Evolutionary conservation across 1,140 invertebrate species (phyloP).

Genomic region (Augochlora pura): DNA sequence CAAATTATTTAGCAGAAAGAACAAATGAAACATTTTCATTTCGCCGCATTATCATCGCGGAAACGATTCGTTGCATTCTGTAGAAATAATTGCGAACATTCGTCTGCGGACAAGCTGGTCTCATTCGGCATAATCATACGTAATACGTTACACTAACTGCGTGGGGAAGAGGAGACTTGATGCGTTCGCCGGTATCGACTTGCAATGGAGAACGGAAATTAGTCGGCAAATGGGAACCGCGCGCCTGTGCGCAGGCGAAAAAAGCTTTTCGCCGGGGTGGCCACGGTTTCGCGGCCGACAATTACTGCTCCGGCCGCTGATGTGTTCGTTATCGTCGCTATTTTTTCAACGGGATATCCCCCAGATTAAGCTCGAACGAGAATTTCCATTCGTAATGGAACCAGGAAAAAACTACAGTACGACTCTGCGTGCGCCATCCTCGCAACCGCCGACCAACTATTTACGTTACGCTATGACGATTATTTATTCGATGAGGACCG

Average conservation of each 20-base stretch:
- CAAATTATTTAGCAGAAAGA: too few species aligned
- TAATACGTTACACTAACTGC: not conserved
- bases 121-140: too few species aligned
- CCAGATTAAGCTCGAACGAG: constrained; percentile 39
- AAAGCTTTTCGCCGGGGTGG: constrained; percentile 24
- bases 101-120: too few species aligned
- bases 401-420: constrained; percentile 56
- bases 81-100: too few species aligned
- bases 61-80: too few species aligned
- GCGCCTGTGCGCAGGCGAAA: not conserved
- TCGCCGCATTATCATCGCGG: too few species aligned
- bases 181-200: not conserved
- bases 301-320: constrained; percentile 30
- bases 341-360: constrained; percentile 37
- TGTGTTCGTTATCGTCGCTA: constrained; percentile 43
- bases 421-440: not conserved
- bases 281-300: constrained; percentile 29
- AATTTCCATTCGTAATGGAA: constrained; percentile 61
- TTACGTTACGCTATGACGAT: constrained; percentile 11
- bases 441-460: constrained; percentile 9
- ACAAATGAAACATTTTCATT: too few species aligned
- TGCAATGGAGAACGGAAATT: constrained; percentile 15
- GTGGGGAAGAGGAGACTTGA: not conserved
- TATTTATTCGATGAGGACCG: constrained; percentile 19
- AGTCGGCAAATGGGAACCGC: constrained; percentile 23